A percentile compares a stretch with the other conserved stretches of the same genome.
Evolutionary conservation across 2,888 invertebrate genomes (phyloP).

Genomic region (Oligia strigilis): DNA sequence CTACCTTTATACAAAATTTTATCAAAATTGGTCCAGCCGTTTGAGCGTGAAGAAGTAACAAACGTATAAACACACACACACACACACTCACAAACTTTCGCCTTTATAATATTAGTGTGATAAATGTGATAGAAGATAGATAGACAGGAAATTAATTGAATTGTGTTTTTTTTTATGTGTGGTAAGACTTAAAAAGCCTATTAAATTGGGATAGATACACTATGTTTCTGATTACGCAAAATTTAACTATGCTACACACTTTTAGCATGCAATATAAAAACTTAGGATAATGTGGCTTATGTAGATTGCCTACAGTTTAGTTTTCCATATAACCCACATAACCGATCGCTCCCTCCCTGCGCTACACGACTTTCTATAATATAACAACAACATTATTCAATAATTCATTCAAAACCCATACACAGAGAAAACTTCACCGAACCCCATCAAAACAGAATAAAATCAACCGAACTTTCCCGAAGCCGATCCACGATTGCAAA

Average conservation of each 20-base stretch:
- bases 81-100: no score
- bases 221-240: no score
- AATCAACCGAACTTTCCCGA: conserved; percentile 16
- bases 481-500: conserved; percentile 27
- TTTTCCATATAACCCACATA: not conserved
- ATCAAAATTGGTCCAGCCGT: no score
- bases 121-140: no score
- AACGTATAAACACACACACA: no score
- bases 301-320: not conserved
- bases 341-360: not conserved
- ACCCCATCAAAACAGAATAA: conserved; percentile 33
- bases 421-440: not conserved
- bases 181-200: no score
- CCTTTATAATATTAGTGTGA: no score
- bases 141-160: not conserved
- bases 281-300: not conserved
- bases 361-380: not conserved
- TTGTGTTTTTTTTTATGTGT: not conserved
- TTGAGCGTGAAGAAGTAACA: no score
- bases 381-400: not conserved
- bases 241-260: no score
- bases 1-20: no score
- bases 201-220: no score
- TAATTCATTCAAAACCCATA: conserved; percentile 10
- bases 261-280: not conserved